Evolutionary conservation across 2,113 vertebrate species (phyloP).

Genomic region (Pterocles gutturalis): DNA sequence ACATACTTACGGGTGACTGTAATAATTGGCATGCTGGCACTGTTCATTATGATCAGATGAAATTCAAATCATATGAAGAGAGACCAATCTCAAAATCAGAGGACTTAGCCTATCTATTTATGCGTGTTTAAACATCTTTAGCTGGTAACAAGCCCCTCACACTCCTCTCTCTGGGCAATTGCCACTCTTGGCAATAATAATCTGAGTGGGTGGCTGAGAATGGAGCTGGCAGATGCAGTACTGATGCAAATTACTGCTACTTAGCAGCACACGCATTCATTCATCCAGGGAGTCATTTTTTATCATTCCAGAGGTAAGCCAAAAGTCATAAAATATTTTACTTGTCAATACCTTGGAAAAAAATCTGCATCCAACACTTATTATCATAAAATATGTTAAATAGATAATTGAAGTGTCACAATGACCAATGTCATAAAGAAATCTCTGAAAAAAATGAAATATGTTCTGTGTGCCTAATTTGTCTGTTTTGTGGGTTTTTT

Average conservation of each 20-base stretch:
- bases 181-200: neutral
- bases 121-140: neutral
- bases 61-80: neutral
- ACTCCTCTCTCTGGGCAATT: neutral
- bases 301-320: neutral
- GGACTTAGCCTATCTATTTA: neutral
- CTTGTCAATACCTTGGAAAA: neutral
- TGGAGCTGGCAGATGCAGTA: neutral
- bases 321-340: conserved; percentile 10
- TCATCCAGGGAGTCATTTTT: neutral
- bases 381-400: neutral
- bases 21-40: neutral
- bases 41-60: neutral
- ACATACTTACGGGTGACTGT: neutral
- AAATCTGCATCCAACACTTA: neutral
- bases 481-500: neutral
- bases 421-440: neutral
- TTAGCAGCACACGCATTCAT: neutral
- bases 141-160: neutral
- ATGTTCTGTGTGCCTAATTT: neutral
- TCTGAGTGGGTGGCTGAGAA: neutral
- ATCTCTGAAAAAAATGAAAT: neutral
- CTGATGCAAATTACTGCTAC: neutral
- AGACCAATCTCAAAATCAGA: neutral
- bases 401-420: neutral